A percentile compares a stretch with the other conserved stretches of the same genome.
phyloP scores from a whole-genome alignment of 2,888 invertebrate species.

The Hedychridium roseum region DNA sequence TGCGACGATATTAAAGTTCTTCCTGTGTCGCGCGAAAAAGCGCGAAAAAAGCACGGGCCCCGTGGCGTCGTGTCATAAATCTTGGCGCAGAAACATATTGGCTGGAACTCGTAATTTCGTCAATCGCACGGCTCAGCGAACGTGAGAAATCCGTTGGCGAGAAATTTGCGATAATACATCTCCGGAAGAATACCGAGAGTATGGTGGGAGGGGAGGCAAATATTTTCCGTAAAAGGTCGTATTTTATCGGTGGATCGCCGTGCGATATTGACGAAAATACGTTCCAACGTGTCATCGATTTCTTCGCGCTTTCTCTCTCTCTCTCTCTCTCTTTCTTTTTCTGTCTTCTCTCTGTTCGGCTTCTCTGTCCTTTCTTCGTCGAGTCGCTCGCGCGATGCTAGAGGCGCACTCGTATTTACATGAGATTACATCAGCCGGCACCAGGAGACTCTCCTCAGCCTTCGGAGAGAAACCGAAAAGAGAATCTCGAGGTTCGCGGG shows the following conservation, averaged over 20 bases:
- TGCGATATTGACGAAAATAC: conserved; percentile 2
- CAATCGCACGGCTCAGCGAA: background rate
- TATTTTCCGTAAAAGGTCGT: too few relatives aligned
- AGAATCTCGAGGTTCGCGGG: too few relatives aligned
- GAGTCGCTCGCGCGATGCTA: conserved; percentile 16
- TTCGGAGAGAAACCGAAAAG: background rate
- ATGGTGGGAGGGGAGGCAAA: too few relatives aligned
- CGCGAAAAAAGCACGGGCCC: too few relatives aligned
- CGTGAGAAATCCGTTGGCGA: too few relatives aligned
- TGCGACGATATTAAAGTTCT: background rate
- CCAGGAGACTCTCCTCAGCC: conserved; percentile 26
- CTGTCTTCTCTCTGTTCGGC: conserved; percentile 6
- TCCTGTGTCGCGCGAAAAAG: background rate
- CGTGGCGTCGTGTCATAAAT: too few relatives aligned
- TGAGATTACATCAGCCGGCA: conserved; percentile 13
- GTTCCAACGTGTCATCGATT: conserved; percentile 11
- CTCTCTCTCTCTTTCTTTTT: conserved; percentile 8
- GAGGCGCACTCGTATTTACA: conserved; percentile 40
- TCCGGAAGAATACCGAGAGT: too few relatives aligned
- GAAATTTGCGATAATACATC: too few relatives aligned
- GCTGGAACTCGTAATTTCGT: background rate
- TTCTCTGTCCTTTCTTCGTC: conserved; percentile 9
- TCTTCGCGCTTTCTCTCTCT: conserved; percentile 11
- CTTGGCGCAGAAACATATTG: too few relatives aligned
- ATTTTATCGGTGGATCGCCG: too few relatives aligned